These are phyloP conservation scores for Heliconius charithonia DNA, from an alignment of 2,888 invertebrate species.

Conservation along the genomic window DNA sequence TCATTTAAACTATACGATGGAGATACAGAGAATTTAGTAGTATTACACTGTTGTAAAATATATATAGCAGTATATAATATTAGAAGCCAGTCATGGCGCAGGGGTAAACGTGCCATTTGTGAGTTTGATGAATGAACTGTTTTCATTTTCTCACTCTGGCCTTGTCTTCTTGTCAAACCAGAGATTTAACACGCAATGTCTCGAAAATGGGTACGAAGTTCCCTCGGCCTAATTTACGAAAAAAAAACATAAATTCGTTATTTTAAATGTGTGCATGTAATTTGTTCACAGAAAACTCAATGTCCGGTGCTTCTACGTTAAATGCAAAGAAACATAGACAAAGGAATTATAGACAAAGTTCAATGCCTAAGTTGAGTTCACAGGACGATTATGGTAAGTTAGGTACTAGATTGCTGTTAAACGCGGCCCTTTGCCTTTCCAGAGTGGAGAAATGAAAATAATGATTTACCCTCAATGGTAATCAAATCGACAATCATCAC, in stretches of 20 bases:
- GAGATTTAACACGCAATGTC: not conserved
- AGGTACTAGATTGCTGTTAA: not conserved
- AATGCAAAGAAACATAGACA: conserved; percentile 77
- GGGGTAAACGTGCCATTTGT: too few relatives aligned
- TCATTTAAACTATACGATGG: too few relatives aligned
- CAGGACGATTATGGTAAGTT: conserved; percentile 78
- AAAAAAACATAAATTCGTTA: not conserved
- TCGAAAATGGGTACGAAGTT: not conserved
- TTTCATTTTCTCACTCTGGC: not conserved
- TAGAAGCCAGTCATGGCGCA: too few relatives aligned
- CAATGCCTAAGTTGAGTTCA: conserved; percentile 79
- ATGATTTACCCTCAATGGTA: not conserved
- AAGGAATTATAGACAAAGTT: conserved; percentile 79
- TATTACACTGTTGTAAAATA: too few relatives aligned
- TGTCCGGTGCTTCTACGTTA: conserved; percentile 78
- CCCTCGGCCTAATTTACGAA: too few relatives aligned
- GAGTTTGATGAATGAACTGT: too few relatives aligned
- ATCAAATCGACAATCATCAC: not conserved
- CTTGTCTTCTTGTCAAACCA: not conserved
- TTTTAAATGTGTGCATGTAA: not conserved
- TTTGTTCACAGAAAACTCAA: conserved; percentile 75
- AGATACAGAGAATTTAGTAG: too few relatives aligned
- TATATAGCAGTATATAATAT: too few relatives aligned
- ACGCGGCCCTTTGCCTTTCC: not conserved
- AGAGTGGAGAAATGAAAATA: not conserved